phyloP scores from a whole-genome alignment of 2,888 invertebrate species.

The Physocephala rufipes region DNA sequence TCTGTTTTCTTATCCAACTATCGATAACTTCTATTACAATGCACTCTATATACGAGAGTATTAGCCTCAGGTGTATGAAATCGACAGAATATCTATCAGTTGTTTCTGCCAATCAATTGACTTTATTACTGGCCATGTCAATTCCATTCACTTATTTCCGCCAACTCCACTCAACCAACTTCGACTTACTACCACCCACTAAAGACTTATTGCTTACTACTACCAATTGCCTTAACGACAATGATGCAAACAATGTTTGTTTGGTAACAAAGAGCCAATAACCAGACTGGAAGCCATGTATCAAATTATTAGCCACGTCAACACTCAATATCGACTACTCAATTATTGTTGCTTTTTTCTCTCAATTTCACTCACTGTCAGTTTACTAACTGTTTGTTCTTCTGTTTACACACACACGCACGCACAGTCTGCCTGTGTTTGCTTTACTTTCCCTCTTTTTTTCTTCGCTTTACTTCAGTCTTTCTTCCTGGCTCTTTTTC shows the following conservation, averaged over 20 bases:
- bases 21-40: too few relatives aligned
- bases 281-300: not conserved
- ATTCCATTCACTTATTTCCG: not conserved
- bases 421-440: too few relatives aligned
- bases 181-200: too few relatives aligned
- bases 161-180: too few relatives aligned
- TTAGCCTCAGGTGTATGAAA: too few relatives aligned
- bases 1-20: too few relatives aligned
- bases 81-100: not conserved
- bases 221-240: not conserved
- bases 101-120: not conserved
- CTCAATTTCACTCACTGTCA: slow-evolving; percentile 22
- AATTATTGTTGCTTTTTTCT: slow-evolving; percentile 17
- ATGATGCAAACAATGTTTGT: slow-evolving; percentile 13
- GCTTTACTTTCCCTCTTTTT: too few relatives aligned
- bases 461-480: too few relatives aligned
- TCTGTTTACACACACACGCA: too few relatives aligned
- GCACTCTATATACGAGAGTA: too few relatives aligned
- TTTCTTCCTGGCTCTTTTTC: too few relatives aligned
- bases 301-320: slow-evolving; percentile 29
- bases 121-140: not conserved
- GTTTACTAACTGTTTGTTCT: not conserved
- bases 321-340: slow-evolving; percentile 29
- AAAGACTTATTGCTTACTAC: not conserved
- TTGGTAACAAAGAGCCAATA: not conserved